Conservation (phyloP, 2,888 invertebrate genomes). For the Lochmaea crataegi region DNA sequence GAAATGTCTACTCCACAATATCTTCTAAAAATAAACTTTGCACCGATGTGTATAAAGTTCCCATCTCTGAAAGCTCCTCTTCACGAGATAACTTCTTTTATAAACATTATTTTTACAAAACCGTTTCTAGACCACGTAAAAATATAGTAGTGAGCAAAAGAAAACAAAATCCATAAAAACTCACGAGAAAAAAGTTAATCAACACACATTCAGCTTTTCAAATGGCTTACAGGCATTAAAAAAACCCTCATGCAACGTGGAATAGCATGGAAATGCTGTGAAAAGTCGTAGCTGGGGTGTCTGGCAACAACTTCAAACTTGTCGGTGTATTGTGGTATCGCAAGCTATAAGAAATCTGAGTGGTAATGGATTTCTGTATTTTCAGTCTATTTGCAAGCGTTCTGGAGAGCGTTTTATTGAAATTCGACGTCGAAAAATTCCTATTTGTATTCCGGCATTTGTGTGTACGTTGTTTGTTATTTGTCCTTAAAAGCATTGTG, state of each 20-base stretch:
- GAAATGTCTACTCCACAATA: neutral
- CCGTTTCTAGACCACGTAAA: neutral
- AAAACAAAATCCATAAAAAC: neutral
- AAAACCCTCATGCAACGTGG: neutral
- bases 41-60: neutral
- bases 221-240: conserved; percentile 3
- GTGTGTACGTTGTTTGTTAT: conserved; percentile 1
- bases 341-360: neutral
- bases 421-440: conserved; percentile 15
- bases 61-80: neutral
- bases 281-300: neutral
- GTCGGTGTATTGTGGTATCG: conserved; percentile 3
- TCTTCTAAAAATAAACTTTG: neutral
- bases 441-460: conserved; percentile 18
- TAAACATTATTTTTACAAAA: neutral
- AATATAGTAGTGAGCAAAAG: neutral
- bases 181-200: neutral
- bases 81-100: neutral
- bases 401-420: conserved; percentile 20
- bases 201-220: neutral
- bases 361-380: conserved; percentile 7
- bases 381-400: conserved; percentile 9
- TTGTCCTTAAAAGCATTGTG: neutral
- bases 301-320: conserved; percentile 2
- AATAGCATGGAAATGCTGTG: neutral